phyloP scores from a whole-genome alignment of 2,797 vertebrate species.

The Podarcis siculus region DNA sequence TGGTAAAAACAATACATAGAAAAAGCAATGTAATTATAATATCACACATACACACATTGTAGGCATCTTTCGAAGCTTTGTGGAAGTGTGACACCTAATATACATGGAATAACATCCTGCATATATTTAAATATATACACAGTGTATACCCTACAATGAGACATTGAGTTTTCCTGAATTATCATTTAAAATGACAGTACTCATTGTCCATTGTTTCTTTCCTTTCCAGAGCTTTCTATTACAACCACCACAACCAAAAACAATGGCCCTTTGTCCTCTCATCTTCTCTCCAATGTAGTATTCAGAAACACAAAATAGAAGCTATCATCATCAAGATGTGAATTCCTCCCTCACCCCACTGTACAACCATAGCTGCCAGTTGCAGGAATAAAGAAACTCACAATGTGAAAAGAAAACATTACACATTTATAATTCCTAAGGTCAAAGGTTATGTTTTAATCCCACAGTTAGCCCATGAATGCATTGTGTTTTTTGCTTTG shows the following conservation, averaged over 20 bases:
- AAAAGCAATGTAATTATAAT: constrained; percentile 5
- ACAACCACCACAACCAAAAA: neutral
- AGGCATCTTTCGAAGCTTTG: neutral
- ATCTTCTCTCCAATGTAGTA: no score
- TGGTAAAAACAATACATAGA: constrained; percentile 36
- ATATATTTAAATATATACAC: no score
- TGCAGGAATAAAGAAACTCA: neutral
- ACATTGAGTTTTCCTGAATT: neutral
- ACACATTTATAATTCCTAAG: neutral
- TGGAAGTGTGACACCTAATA: constrained; percentile 20
- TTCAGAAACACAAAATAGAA: neutral
- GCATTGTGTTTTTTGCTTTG: no score
- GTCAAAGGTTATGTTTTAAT: no score
- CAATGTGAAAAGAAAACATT: neutral
- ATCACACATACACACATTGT: constrained; percentile 23
- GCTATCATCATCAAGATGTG: neutral
- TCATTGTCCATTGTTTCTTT: neutral
- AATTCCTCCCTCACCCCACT: neutral
- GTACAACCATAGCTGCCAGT: no score
- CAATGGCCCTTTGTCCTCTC: neutral
- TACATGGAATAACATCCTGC: no score
- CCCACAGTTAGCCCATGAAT: no score
- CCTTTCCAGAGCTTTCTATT: neutral
- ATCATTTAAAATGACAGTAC: neutral
- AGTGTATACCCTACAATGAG: no score